A percentile compares a stretch with the other conserved stretches of the same genome.
These are phyloP conservation scores for Sebastes trivittatus DNA, from an alignment of 2,797 vertebrate genomes.

Conservation along the genomic window DNA sequence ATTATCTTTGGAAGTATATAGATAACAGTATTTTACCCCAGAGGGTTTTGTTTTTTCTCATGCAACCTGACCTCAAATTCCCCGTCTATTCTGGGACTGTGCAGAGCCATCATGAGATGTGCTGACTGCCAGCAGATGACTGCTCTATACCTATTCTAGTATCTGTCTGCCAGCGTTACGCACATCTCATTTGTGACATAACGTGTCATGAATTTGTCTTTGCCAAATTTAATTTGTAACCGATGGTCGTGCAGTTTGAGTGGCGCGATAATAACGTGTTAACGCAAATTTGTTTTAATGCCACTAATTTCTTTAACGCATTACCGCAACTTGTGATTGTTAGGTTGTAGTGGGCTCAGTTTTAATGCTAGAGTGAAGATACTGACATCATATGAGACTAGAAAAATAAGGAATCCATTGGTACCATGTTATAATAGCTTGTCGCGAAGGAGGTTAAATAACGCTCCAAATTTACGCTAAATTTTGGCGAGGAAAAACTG, in stretches of 20 bases:
- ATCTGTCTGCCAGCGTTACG: not conserved
- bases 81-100: not conserved
- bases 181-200: not conserved
- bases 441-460: too few relatives aligned
- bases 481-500: too few relatives aligned
- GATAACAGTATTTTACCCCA: not conserved
- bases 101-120: slow-evolving; percentile 5
- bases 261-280: rapidly evolving
- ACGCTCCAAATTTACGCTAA: too few relatives aligned
- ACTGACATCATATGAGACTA: too few relatives aligned
- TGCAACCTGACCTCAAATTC: not conserved
- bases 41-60: not conserved
- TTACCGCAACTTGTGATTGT: not conserved
- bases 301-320: too few relatives aligned
- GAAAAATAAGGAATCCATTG: too few relatives aligned
- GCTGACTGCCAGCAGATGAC: slow-evolving; percentile 7
- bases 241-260: not conserved
- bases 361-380: too few relatives aligned
- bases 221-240: not conserved
- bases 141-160: not conserved
- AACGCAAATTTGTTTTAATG: too few relatives aligned
- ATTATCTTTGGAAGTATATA: not conserved
- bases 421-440: too few relatives aligned
- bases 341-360: not conserved
- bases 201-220: not conserved